These are phyloP conservation scores for Leucosticte australis DNA, from an alignment of 2,113 vertebrate genomes.

Conservation along the genomic window DNA sequence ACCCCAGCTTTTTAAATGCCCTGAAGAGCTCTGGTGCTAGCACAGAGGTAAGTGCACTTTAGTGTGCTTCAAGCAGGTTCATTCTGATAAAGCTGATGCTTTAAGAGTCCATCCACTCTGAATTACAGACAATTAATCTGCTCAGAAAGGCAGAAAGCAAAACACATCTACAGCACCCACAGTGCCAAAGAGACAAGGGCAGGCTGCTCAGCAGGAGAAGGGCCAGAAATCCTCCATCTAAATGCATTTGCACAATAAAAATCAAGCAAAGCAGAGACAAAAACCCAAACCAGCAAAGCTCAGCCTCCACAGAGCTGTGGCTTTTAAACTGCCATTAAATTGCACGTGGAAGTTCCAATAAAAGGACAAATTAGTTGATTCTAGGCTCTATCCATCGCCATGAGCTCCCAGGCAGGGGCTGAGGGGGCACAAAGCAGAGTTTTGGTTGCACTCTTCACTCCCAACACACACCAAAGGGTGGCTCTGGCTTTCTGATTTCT, in stretches of 20 bases:
- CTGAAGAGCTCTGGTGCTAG: not conserved
- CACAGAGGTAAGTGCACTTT: slow-evolving; percentile 20
- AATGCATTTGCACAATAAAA: not conserved
- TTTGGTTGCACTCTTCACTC: not conserved
- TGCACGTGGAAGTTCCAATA: not conserved
- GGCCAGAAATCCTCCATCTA: not conserved
- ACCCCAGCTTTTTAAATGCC: not conserved
- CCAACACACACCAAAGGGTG: not conserved
- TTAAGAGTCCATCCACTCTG: slow-evolving; percentile 25
- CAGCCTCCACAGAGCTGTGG: not conserved
- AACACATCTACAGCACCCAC: not conserved
- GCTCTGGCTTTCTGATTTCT: not conserved
- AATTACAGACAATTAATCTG: slow-evolving; percentile 50
- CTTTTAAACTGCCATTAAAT: not conserved
- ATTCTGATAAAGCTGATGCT: slow-evolving; percentile 19
- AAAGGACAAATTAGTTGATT: not conserved
- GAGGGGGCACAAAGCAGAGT: not conserved
- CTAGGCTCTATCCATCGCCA: not conserved
- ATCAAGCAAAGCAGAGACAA: not conserved
- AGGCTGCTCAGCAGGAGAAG: not conserved
- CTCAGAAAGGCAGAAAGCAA: not conserved
- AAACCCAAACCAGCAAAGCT: not conserved
- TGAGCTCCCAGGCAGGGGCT: not conserved
- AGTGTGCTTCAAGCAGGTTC: not conserved
- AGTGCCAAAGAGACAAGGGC: not conserved